A percentile compares a stretch with the other conserved stretches of the same genome.
phyloP scores from a whole-genome alignment of 2,113 vertebrate genomes.

The Sinosuthora webbiana region DNA sequence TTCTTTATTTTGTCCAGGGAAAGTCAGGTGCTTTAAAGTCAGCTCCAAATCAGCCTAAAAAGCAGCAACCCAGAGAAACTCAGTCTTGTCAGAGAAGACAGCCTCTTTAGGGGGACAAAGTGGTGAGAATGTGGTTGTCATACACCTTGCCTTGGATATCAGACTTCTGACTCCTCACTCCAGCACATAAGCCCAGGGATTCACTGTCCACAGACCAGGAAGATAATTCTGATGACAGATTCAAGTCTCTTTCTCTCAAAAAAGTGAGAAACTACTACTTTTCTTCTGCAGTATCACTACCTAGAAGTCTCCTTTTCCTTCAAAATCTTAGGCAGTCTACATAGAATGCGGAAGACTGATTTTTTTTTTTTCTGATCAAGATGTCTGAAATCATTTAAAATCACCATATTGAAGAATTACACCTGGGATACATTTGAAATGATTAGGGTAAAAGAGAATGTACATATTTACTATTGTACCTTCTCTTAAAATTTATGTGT shows the following conservation, averaged over 20 bases:
- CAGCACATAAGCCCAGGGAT: neutral
- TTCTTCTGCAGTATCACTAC: neutral
- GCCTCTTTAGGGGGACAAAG: fast-evolving
- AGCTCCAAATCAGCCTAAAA: neutral
- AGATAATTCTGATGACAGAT: neutral
- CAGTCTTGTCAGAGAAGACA: neutral
- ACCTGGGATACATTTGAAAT: neutral
- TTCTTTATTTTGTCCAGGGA: neutral
- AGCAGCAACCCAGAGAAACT: neutral
- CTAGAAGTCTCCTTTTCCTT: neutral
- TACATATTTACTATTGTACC: fast-evolving
- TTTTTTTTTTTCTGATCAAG: neutral
- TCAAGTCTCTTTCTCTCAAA: neutral
- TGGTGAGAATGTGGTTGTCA: neutral
- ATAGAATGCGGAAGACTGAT: neutral
- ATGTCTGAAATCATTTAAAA: neutral
- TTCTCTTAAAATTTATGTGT: neutral
- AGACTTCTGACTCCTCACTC: neutral
- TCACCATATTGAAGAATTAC: neutral
- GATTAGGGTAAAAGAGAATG: neutral
- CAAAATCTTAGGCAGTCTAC: neutral
- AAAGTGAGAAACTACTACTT: neutral
- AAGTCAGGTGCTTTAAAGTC: neutral
- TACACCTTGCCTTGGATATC: neutral
- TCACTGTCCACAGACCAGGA: neutral